Base-by-base conservation (phyloP, 1,140 invertebrate species). In the Nasonia vitripennis region DNA sequence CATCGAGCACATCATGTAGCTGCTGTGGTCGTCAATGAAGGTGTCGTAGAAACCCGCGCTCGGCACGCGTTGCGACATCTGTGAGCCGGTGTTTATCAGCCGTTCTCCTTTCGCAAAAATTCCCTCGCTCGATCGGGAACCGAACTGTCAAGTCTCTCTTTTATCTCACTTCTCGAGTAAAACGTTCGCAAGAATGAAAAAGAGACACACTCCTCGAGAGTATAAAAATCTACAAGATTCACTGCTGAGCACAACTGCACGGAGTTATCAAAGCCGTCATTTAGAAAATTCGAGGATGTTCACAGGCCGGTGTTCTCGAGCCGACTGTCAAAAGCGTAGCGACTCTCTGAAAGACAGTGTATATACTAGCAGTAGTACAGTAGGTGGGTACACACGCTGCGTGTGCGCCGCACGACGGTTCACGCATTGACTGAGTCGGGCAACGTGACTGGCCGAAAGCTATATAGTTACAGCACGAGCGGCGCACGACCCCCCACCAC, bases 31-130 rank as follows among this genome's bases (percentile, higher is more conserved):
- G 71, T 86, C 86, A 31, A 84, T 20, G 67, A 73, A 34, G 74
- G 48, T 83, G 55, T 86, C 85, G 77, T 84, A 86, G 31, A 68
- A 84, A 51, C 81, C 78, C 55, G 78, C 77, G 73, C 73, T 86
- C 20, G 86, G 86, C 34, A 86, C 86, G 77, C 75, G 86, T 77
- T 86, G 86, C 81, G 86, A 86, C 86, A 86, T 86, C 86, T 83
- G 86, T 84, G 78, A 68, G 86, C 86, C 86, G 86, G 86, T 83
- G 20, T 4, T 75, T 37, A 62, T 62, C 51, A 55, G 51, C 10
- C 34, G 62, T 31, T 82, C 45, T 55, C 68, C 70, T 23, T 10
- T 51, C 62, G 78, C 31, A 31, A 77, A 48, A 77, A 51, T 77
- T 11, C 23, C 6, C 7, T 77, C 45, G 37, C 37, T 77, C 37